Base-by-base conservation (phyloP, 35 echinoderm and acorn worm species). In the Lytechinus pictus region DNA sequence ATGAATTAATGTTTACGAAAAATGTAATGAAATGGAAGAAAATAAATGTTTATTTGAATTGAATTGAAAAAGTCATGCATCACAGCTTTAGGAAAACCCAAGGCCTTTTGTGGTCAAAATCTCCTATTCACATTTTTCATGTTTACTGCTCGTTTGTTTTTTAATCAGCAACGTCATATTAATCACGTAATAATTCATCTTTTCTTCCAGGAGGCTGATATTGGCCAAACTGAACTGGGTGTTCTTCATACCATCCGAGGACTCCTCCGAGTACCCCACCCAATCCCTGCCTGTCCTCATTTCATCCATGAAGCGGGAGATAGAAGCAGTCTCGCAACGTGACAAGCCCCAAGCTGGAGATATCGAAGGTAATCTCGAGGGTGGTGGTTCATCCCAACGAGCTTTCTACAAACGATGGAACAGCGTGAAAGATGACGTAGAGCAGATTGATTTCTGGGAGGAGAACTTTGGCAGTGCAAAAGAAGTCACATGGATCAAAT, bases 151-250 rank as follows among this genome's bases (percentile, higher is more conserved):
- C n/a, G 33, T 44, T 44, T 44, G 33, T 44, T 44, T 44, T 44
- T 44, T 44, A 44, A 44, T 44, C 33, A 44, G 33, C 33, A 44
- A 44, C 33, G 2, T 44, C 33, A 44, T 44, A 44, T 44, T 44
- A 44, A 44, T 44, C 33, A 44, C 33, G 2, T 44, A 44, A 44
- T n/a, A n/a, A n/a, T n/a, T 44, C 33, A 44, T 44, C 33, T 57
- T 57, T 57, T 52, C 11, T 90, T 93, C 5, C 91, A 99, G 98
- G 97, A 97, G 95, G 91, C 95, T 99, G 1, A 99, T 97, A 24
- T 52, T 99, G 12, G 95, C 96, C 86, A 99, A 99, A 71, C 88
- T 99, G 3, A 99, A 99, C 60, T 99, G 98, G 98, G 86, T 95
- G n/a, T 99, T 99, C 91, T 99, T 99, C 66, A 95, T 86, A 9